Evolutionary conservation across 1,140 invertebrate genomes (phyloP).

Genomic region (Neocloeon triangulifer): DNA sequence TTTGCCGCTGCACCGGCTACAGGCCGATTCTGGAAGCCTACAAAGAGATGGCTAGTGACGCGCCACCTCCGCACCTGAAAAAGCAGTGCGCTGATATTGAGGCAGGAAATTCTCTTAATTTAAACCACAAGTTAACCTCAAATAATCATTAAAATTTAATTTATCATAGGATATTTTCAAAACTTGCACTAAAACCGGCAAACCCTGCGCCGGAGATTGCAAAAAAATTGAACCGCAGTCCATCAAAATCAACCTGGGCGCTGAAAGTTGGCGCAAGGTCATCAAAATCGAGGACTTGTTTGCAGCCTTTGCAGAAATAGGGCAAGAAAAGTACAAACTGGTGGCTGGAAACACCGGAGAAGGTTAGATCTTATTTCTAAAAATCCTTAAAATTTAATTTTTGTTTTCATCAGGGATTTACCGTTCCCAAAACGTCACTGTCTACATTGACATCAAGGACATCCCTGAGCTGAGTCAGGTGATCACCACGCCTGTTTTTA

Average conservation of each 20-base stretch:
- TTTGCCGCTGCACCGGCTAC: constrained; percentile 75
- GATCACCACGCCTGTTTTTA: constrained; percentile 2
- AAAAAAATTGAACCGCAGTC: too few relatives aligned
- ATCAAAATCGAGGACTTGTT: too few relatives aligned
- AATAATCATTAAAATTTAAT: too few relatives aligned
- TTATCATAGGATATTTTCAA: too few relatives aligned
- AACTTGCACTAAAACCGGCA: too few relatives aligned
- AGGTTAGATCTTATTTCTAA: background rate
- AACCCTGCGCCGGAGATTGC: too few relatives aligned
- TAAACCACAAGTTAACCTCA: constrained; percentile 1
- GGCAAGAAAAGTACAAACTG: too few relatives aligned
- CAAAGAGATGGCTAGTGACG: constrained; percentile 45
- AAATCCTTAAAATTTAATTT: constrained; percentile 1
- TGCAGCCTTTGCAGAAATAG: too few relatives aligned
- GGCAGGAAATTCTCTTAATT: constrained; percentile 13
- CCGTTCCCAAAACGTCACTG: constrained; percentile 16
- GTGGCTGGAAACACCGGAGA: too few relatives aligned
- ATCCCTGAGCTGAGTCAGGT: constrained; percentile 14
- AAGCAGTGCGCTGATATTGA: constrained; percentile 35
- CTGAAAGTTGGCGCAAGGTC: background rate
- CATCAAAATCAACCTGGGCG: too few relatives aligned
- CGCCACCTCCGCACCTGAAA: constrained; percentile 19
- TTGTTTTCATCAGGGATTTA: constrained; percentile 16
- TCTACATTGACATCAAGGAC: constrained; percentile 16
- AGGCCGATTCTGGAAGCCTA: constrained; percentile 63